Evolutionary conservation across 1,140 invertebrate species (phyloP), one percentile per base, ranked within the genome.

Genomic region (Trigoniulus corallinus): DNA sequence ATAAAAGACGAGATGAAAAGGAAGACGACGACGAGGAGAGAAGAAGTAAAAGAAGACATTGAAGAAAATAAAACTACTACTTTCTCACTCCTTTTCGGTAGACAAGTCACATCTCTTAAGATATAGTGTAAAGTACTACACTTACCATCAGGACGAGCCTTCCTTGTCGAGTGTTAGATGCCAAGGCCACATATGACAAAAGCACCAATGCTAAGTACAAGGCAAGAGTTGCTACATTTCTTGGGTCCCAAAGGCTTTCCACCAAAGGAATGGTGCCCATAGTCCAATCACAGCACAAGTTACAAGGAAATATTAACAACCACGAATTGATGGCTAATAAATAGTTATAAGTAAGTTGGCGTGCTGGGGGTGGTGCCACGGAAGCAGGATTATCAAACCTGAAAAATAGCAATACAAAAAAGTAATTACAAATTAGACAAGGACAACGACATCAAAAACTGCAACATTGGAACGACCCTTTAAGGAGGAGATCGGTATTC

Each of bases 231-330:
- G 78, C 76, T n/a, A 93, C 54, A 72, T 95, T 96, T 29, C 93
- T 73, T 1, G 72, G 60, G 70, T 97, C 93, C 1, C 72, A 54
- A 58, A 92, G 76, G 29, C 79, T 80, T 51, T 80, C 75, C 12
- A 97, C 72, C 12, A 96, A 62, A 0, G 89, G 86, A 48, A 97
- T 81, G 24, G 92, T 95, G 29, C 89, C 91, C 93, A 97, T 97
- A 41, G 92, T 96, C 92, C 92, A 97, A 70, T 97, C 93, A 68
- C 91, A 96, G 70, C 91, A 95, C 15, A 97, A 74, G 58, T 85
- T 76, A 54, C 79, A 83, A 13, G 92, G 92, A 64, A 88, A 81
- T 29, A 93, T 72, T 43, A 97, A 70, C 39, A 96, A 70, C 82
- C 88, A 92, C 26, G 82, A 72, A 70, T 97, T 97, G 29, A 96